Evolutionary conservation across 2,797 vertebrate genomes (phyloP).

Genomic region (Poeciliopsis presidionis): DNA sequence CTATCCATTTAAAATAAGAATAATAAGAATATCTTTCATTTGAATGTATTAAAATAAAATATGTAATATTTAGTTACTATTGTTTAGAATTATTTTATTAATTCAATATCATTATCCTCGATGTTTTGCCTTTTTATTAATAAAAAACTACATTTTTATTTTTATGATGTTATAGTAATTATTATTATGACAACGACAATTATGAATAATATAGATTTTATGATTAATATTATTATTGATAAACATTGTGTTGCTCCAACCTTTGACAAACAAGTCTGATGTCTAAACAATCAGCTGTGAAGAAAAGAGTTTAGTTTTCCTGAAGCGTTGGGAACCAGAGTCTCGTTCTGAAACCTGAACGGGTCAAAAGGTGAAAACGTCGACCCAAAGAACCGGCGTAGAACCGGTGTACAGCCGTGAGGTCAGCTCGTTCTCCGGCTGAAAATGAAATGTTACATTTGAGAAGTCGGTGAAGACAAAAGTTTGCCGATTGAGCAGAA

Average conservation of each 20-base stretch:
- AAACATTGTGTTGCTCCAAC: no score
- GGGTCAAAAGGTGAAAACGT: not conserved
- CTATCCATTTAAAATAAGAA: not conserved
- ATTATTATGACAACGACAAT: no score
- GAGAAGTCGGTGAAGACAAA: conserved; percentile 14
- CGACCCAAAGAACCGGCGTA: not conserved
- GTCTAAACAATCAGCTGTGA: not conserved
- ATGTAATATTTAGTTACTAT: no score
- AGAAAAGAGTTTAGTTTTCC: not conserved
- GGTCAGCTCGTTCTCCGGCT: not conserved
- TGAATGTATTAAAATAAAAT: no score
- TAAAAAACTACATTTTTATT: no score
- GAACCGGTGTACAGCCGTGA: not conserved
- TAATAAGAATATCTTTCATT: no score
- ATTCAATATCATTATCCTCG: no score
- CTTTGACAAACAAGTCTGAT: not conserved
- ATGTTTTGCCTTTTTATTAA: no score
- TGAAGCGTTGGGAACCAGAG: not conserved
- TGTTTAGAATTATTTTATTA: no score
- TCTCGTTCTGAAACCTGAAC: not conserved
- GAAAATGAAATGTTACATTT: conserved; percentile 10
- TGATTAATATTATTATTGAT: not conserved
- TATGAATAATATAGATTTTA: no score
- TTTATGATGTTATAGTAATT: no score
- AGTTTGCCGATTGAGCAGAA: not conserved